These are phyloP conservation scores for Polydrusus tereticollis DNA, from an alignment of 2,888 invertebrate species.

Conservation along the genomic window DNA sequence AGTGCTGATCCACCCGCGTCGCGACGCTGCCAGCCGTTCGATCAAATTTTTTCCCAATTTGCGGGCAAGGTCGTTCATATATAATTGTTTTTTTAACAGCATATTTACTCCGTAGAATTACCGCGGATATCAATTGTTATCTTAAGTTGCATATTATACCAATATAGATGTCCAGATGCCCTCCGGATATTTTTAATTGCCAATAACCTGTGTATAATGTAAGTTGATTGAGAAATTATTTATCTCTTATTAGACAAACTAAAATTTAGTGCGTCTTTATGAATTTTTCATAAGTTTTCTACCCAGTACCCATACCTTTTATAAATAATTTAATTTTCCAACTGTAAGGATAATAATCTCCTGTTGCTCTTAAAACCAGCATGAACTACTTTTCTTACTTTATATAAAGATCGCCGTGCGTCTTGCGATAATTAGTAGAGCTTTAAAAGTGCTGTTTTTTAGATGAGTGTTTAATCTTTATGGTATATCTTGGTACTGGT, in stretches of 20 bases:
- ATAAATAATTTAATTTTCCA: too few species aligned
- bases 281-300: background rate
- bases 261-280: background rate
- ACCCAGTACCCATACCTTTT: too few species aligned
- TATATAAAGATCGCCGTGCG: too few species aligned
- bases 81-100: background rate
- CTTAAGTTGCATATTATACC: background rate
- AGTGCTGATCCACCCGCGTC: conserved; percentile 44
- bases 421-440: too few species aligned
- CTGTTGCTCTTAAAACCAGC: background rate
- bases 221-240: background rate
- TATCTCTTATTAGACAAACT: background rate
- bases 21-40: conserved; percentile 33
- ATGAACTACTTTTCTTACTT: background rate
- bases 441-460: too few species aligned
- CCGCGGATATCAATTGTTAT: background rate
- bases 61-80: conserved; percentile 11
- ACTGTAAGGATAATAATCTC: too few species aligned
- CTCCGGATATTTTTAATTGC: conserved; percentile 5
- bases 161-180: background rate
- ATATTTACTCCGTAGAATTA: background rate
- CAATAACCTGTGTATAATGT: conserved; percentile 8
- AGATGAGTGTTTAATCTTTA: too few species aligned
- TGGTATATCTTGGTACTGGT: too few species aligned
- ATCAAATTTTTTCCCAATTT: conserved; percentile 12